A percentile compares a stretch with the other conserved stretches of the same genome.
Evolutionary conservation across 2,888 invertebrate genomes (phyloP).

Genomic region (Halocaridina rubra): DNA sequence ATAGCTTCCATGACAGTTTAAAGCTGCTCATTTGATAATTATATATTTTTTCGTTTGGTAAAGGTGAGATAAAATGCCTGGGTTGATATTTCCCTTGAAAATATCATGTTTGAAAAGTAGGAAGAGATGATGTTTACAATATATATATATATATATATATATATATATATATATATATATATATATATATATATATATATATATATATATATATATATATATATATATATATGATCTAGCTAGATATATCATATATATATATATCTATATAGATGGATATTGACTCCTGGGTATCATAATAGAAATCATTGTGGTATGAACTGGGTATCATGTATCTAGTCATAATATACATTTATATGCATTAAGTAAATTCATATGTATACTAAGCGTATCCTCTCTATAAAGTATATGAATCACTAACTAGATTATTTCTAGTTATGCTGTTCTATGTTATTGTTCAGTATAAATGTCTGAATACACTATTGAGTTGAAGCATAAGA

Average conservation of each 20-base stretch:
- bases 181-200: no score
- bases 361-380: background rate
- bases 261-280: no score
- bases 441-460: no score
- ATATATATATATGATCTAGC: background rate
- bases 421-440: no score
- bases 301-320: background rate
- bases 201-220: slow-evolving; percentile 3
- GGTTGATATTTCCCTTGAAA: background rate
- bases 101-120: no score
- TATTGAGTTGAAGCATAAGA: no score
- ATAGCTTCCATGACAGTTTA: background rate
- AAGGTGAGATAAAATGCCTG: background rate
- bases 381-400: background rate
- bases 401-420: background rate
- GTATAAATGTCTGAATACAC: no score
- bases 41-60: background rate
- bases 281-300: background rate
- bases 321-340: background rate
- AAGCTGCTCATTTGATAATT: background rate
- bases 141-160: background rate
- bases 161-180: no score
- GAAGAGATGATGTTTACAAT: background rate
- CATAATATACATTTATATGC: background rate
- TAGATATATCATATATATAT: no score